Evolutionary conservation across 1,140 invertebrate species (phyloP).

Genomic region (Dufourea novaeangliae): DNA sequence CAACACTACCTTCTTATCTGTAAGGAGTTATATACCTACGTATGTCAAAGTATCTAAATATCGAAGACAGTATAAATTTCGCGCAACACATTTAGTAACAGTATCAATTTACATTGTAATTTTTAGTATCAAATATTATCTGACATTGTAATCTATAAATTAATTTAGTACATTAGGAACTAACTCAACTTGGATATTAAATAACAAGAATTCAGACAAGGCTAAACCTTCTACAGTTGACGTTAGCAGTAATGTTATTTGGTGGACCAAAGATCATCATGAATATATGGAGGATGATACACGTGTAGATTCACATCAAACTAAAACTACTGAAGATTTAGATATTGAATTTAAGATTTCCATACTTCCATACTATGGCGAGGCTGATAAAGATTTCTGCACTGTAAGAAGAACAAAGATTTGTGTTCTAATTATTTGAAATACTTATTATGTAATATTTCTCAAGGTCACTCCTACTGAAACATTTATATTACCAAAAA

Average conservation of each 20-base stretch:
- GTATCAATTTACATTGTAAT: no score
- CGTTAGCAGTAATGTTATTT: no score
- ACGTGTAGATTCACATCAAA: neutral
- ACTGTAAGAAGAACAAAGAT: constrained; percentile 33
- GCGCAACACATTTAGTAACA: no score
- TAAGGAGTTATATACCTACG: no score
- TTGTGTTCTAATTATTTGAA: neutral
- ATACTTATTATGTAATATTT: constrained; percentile 11
- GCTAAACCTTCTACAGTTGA: neutral
- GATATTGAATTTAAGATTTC: constrained; percentile 44
- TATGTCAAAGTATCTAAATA: no score
- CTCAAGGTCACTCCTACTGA: constrained; percentile 60
- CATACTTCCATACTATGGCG: constrained; percentile 55
- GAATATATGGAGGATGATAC: neutral
- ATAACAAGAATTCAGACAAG: neutral
- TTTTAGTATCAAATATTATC: no score
- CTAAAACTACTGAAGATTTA: neutral
- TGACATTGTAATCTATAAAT: neutral
- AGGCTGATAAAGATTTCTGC: constrained; percentile 33
- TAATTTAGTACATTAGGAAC: constrained; percentile 2
- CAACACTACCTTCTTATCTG: no score
- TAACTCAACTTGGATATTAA: neutral
- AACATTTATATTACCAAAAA: constrained; percentile 58
- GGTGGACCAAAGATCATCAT: neutral
- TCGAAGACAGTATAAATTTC: no score